Evolutionary conservation across 64 coral and sea anemone species (phyloP).

Genomic region (Platygyra sinensis): DNA sequence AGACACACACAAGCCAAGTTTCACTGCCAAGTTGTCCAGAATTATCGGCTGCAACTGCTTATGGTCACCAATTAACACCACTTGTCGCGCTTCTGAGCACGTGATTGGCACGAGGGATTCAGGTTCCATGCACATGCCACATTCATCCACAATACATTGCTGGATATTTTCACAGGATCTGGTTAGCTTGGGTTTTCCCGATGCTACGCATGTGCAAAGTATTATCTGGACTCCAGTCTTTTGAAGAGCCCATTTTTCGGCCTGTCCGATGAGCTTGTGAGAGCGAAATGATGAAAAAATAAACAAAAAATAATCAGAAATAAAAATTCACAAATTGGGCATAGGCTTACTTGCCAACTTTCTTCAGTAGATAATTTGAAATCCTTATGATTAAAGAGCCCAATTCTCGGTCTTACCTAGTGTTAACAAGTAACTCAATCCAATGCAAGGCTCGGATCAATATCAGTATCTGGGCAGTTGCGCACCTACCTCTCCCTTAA

Average conservation of each 20-base stretch:
- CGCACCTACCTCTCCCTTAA: too few relatives aligned
- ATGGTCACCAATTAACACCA: slow-evolving; percentile 92
- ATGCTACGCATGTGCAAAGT: slow-evolving; percentile 71
- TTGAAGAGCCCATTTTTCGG: slow-evolving; percentile 73
- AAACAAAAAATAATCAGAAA: too few relatives aligned
- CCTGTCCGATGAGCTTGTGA: slow-evolving; percentile 55
- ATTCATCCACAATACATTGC: slow-evolving; percentile 93
- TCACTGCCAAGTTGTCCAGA: slow-evolving; percentile 50
- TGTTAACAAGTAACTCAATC: too few relatives aligned
- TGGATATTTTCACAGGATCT: slow-evolving; percentile 54
- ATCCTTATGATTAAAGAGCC: too few relatives aligned
- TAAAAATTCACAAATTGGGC: too few relatives aligned
- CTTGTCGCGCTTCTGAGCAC: slow-evolving; percentile 65
- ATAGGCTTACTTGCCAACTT: too few relatives aligned
- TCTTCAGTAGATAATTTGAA: too few relatives aligned
- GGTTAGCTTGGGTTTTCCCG: slow-evolving; percentile 34
- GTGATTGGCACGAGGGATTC: slow-evolving; percentile 84
- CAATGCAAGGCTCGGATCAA: too few relatives aligned
- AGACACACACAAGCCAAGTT: slow-evolving; percentile 62
- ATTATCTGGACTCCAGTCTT: slow-evolving; percentile 73
- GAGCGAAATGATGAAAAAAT: too few relatives aligned
- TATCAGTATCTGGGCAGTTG: too few relatives aligned
- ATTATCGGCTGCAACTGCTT: slow-evolving; percentile 90
- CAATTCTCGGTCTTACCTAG: too few relatives aligned
- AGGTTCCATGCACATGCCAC: slow-evolving; percentile 89